phyloP scores from a whole-genome alignment of 2,113 vertebrate species.

The Strix uralensis region DNA sequence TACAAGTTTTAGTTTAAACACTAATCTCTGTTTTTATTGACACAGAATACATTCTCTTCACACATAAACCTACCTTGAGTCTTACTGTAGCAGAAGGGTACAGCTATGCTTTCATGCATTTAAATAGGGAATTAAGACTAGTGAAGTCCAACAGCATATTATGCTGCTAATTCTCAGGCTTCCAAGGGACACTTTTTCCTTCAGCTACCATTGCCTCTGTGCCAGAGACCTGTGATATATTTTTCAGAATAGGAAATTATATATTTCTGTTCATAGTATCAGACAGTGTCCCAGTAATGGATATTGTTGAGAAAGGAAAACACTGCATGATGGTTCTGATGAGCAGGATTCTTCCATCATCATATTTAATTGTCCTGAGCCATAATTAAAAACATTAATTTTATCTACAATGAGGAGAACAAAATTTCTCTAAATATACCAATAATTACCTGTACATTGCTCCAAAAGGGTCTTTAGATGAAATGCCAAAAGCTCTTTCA shows the following conservation, averaged over 20 bases:
- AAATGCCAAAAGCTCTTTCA: conserved; percentile 78
- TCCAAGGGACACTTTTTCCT: neutral
- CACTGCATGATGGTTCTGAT: neutral
- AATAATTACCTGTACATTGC: conserved; percentile 86
- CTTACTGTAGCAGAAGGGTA: neutral
- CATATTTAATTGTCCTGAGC: neutral
- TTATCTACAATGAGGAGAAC: neutral
- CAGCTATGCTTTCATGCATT: neutral
- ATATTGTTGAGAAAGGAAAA: neutral
- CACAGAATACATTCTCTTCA: neutral
- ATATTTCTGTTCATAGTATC: neutral
- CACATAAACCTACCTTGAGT: neutral
- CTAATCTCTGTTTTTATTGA: neutral
- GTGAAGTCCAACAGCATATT: neutral
- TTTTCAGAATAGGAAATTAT: neutral
- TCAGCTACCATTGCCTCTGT: neutral
- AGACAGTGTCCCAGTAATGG: neutral
- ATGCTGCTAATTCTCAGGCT: neutral
- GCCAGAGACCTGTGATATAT: neutral
- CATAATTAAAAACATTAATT: neutral
- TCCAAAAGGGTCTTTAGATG: conserved; percentile 79
- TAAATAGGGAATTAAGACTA: neutral
- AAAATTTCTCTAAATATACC: neutral
- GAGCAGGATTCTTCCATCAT: neutral
- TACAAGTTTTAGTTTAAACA: neutral